Conservation (phyloP, 2,888 invertebrate genomes). For the Drosophila silvestris region DNA sequence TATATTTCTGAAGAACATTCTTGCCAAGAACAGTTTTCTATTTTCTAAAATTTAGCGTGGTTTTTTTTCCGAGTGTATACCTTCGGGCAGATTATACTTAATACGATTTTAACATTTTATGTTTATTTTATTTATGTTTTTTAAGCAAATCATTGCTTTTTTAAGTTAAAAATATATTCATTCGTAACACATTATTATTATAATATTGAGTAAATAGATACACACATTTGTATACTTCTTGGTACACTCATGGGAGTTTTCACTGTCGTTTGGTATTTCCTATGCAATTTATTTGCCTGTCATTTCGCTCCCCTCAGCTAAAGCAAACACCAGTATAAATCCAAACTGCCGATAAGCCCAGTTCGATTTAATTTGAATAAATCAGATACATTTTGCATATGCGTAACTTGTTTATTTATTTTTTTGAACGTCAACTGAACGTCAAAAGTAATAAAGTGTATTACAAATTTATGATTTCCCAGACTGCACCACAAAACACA, state of each 20-base stretch:
- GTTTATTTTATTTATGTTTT: too few relatives aligned
- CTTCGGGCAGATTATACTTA: neutral
- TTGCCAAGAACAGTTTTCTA: neutral
- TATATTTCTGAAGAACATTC: neutral
- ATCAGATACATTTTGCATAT: conserved; percentile 32
- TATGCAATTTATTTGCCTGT: conserved; percentile 33
- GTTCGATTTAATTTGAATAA: conserved; percentile 57
- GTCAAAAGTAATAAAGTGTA: conserved; percentile 2
- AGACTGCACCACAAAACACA: conserved; percentile 30
- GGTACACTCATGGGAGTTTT: conserved; percentile 4
- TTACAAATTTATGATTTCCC: conserved; percentile 20
- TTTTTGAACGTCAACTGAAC: neutral
- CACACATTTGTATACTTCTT: neutral
- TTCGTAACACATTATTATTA: neutral
- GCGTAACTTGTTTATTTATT: conserved; percentile 24
- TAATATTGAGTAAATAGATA: neutral
- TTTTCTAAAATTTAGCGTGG: neutral
- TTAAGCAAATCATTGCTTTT: neutral
- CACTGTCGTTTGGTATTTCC: conserved; percentile 44
- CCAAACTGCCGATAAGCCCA: conserved; percentile 37
- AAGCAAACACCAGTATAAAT: conserved; percentile 13
- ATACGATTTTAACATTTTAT: too few relatives aligned
- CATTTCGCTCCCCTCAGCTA: conserved; percentile 13
- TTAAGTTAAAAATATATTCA: neutral
- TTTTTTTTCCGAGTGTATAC: neutral